Evolutionary conservation across 1,140 invertebrate genomes (phyloP).

Genomic region (Aphaenogaster ashmeadi): DNA sequence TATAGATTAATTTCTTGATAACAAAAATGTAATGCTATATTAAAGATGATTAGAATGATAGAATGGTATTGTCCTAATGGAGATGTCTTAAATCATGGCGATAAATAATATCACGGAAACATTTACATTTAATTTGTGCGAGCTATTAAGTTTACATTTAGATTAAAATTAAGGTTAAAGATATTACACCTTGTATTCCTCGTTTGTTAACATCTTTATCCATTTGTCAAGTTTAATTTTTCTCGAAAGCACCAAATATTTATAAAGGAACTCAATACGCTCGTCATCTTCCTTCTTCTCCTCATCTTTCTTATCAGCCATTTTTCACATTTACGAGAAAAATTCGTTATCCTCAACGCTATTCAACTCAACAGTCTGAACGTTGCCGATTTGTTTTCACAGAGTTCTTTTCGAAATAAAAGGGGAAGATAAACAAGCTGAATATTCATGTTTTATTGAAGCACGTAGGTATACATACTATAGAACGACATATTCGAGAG

Average conservation of each 20-base stretch:
- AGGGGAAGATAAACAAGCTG: not conserved
- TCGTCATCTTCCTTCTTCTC: conserved; percentile 80
- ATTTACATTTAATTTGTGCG: not conserved
- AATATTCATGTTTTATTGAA: conserved; percentile 35
- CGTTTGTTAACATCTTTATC: conserved; percentile 91
- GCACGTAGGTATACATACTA: not conserved
- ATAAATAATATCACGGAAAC: not conserved
- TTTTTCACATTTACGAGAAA: conserved; percentile 42
- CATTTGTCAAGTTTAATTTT: conserved; percentile 92
- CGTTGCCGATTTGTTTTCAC: conserved; percentile 11
- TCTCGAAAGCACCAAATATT: conserved; percentile 79
- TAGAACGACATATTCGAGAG: not conserved
- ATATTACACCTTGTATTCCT: conserved; percentile 88
- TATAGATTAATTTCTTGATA: not conserved
- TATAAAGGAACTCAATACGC: conserved; percentile 81
- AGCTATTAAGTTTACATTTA: not conserved
- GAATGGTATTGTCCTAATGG: not conserved
- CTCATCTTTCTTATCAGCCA: conserved; percentile 76
- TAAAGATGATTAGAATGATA: not conserved
- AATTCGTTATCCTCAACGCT: not conserved
- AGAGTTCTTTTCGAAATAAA: not conserved
- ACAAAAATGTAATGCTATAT: not conserved
- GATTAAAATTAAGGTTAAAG: not conserved
- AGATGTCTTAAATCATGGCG: not conserved
- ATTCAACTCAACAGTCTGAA: conserved; percentile 42